Evolutionary conservation across 2,113 vertebrate genomes (phyloP), one percentile per base, ranked within the genome.

Genomic region (Tenebrosternarchus preto): DNA sequence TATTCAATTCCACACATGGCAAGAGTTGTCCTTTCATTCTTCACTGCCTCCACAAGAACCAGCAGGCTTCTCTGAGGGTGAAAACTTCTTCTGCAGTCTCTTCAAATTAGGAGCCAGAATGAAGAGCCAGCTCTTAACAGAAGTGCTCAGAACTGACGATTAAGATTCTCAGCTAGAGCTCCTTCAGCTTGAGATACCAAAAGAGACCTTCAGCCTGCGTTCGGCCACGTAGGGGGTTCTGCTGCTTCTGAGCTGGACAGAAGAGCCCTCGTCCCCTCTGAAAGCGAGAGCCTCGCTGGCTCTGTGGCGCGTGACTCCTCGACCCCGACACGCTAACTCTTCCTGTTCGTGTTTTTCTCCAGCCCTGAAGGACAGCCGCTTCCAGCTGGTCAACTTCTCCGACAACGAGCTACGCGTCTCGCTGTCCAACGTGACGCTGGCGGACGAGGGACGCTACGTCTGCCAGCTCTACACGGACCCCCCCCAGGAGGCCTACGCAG

Each of bases 361-460:
- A 99, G 98, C 98, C 17, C 90, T 99, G 91, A 99, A 99, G 92
- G 98, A 99, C 94, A 96, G 95, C 92, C 94, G 98, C 87, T 99
- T 99, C 93, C 98, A 99, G 95, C 91, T 99, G 94, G 96, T 99
- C 91, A 99, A 99, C 94, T 99, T 99, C 94, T 97, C 98, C 75
- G 98, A 97, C 95, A 98, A 97, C 50, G 98, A 99, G 90, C 95
- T 99, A 78, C 93, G 94, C 53, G 98, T 99, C 83, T 98, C 97
- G 4, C 86, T 99, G 92, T 98, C 98, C n/a, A 99, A 99, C 17
- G 98, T 99, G 91, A 98, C 98, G 39, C 92, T 99, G 84, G 95
- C 95, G 69, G 98, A 99, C 15, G 98, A 98, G 85, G 98, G 98
- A 76, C 93, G 95, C 85, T 99, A 99, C 73, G 97, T 98, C 85